Percentiles rank a stretch among this genome's conserved stretches.
phyloP scores from a whole-genome alignment of 1,140 invertebrate species.

The Trinorchestia longiramus region DNA sequence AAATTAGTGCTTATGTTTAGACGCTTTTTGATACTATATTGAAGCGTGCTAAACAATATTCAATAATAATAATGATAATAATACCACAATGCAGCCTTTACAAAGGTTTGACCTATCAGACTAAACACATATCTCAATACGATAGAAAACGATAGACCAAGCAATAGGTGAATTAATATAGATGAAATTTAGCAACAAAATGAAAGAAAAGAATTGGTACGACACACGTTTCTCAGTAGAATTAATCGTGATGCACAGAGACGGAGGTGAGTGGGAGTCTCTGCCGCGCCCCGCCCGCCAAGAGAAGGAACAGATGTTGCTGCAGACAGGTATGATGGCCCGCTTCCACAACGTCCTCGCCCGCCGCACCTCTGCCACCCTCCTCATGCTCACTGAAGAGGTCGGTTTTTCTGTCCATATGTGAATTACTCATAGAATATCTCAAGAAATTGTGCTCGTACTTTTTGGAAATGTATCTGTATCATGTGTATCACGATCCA shows the following conservation, averaged over 20 bases:
- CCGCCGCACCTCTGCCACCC: conserved; percentile 86
- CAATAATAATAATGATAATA: no score
- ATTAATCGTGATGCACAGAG: conserved; percentile 45
- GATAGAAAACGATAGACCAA: no score
- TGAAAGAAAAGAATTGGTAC: no score
- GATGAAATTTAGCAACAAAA: no score
- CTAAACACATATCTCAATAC: no score
- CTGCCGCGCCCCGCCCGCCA: conserved; percentile 80
- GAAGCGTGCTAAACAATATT: no score
- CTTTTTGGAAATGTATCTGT: neutral
- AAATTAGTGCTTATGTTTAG: no score
- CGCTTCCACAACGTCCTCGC: conserved; percentile 94
- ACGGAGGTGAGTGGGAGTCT: conserved; percentile 78
- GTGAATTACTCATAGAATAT: neutral
- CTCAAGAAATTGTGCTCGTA: neutral
- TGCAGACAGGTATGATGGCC: conserved; percentile 86
- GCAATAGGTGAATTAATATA: no score
- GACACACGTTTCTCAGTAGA: neutral
- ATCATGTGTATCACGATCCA: neutral
- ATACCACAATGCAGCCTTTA: no score
- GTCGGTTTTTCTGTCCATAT: conserved; percentile 7
- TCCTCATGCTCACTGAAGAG: conserved; percentile 81
- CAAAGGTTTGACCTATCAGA: no score
- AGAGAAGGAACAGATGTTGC: conserved; percentile 81
- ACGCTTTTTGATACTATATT: no score